Percentiles rank a stretch among this genome's conserved stretches.
These are phyloP conservation scores for Hippocampus zosterae DNA, from an alignment of 2,113 vertebrate genomes.

Conservation along the genomic window DNA sequence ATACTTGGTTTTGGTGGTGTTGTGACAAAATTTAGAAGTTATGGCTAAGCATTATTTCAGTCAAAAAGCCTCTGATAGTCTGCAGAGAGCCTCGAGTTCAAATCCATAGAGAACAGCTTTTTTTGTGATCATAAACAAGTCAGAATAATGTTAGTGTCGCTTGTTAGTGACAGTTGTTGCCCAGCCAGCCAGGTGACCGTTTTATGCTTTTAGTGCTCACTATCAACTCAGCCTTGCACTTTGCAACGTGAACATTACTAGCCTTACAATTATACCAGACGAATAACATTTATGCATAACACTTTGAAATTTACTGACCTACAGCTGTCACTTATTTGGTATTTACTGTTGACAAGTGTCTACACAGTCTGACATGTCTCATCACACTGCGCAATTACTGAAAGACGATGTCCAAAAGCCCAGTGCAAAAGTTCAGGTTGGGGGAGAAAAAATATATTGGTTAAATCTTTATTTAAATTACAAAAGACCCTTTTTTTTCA, in stretches of 20 bases:
- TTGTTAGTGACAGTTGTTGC: background rate
- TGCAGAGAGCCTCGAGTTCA: background rate
- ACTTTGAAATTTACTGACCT: slow-evolving; percentile 8
- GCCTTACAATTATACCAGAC: background rate
- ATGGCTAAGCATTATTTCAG: background rate
- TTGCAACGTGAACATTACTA: background rate
- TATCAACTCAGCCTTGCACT: background rate
- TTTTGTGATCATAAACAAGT: background rate
- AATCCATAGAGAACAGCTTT: background rate
- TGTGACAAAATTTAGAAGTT: background rate
- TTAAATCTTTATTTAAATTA: slow-evolving; percentile 62
- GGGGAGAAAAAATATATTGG: slow-evolving; percentile 15
- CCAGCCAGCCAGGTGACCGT: background rate
- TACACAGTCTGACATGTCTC: slow-evolving; percentile 12
- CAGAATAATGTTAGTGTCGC: background rate
- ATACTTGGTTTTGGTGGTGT: background rate
- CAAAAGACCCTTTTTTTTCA: slow-evolving; percentile 44
- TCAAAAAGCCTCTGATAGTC: background rate
- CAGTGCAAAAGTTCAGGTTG: slow-evolving; percentile 41
- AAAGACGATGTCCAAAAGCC: slow-evolving; percentile 36
- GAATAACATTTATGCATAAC: background rate
- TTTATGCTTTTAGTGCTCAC: background rate
- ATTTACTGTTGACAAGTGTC: slow-evolving; percentile 6
- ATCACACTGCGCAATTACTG: slow-evolving; percentile 39
- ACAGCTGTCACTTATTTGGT: slow-evolving; percentile 1